Percentiles rank a stretch among this genome's conserved stretches.
Evolutionary conservation across 1,140 invertebrate genomes (phyloP).

Genomic region (Cydia fagiglandana): DNA sequence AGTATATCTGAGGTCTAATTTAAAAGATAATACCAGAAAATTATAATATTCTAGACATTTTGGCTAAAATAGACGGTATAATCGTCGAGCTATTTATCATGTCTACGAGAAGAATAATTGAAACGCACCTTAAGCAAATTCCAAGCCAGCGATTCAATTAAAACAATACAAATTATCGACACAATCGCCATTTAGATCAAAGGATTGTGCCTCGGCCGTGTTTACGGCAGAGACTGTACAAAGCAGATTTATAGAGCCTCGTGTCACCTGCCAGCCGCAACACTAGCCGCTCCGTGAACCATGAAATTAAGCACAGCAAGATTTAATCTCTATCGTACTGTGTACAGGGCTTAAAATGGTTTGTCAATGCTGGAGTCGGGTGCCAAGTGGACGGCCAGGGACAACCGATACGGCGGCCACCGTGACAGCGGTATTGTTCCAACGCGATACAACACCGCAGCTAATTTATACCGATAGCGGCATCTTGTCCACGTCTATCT

Average conservation of each 20-base stretch:
- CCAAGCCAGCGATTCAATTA: constrained; percentile 19
- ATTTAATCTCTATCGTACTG: constrained; percentile 43
- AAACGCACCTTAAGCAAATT: constrained; percentile 18
- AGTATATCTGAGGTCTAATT: too few species aligned
- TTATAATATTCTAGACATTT: background rate
- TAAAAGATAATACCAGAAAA: too few species aligned
- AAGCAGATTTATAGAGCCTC: constrained; percentile 67
- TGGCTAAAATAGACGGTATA: background rate
- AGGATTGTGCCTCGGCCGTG: constrained; percentile 59
- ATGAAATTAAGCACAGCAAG: constrained; percentile 40
- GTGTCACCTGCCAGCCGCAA: constrained; percentile 73
- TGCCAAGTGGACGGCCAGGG: constrained; percentile 60
- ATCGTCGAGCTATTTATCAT: background rate
- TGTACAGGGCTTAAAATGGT: constrained; percentile 44
- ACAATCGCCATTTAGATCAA: constrained; percentile 56
- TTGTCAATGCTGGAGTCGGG: constrained; percentile 33
- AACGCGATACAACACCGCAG: constrained; percentile 62
- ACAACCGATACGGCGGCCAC: constrained; percentile 69
- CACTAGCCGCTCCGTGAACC: constrained; percentile 61
- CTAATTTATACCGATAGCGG: constrained; percentile 75
- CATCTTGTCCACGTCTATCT: constrained; percentile 64
- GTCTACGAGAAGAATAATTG: constrained; percentile 8
- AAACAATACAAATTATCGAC: constrained; percentile 38
- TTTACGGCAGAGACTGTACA: constrained; percentile 63
- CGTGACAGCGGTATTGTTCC: constrained; percentile 74